These are phyloP conservation scores for Paratrypauchen microcephalus DNA, from an alignment of 2,797 vertebrate genomes.

Conservation along the genomic window DNA sequence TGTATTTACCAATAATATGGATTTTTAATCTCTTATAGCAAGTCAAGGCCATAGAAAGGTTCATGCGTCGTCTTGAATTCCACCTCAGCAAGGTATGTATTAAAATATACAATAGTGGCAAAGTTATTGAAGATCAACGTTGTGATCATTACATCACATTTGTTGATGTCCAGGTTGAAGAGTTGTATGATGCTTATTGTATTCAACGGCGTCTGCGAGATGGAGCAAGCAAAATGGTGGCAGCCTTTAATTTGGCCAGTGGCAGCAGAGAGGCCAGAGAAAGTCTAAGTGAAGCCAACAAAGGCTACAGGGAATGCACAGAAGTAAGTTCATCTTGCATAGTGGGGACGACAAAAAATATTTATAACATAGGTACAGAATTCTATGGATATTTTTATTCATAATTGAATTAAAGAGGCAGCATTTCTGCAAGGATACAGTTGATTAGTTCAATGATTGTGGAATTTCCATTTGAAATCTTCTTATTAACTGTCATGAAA, in stretches of 20 bases:
- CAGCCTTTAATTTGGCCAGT: conserved; percentile 88
- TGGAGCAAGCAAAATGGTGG: conserved; percentile 97
- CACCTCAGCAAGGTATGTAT: conserved; percentile 86
- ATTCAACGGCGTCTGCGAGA: conserved; percentile 93
- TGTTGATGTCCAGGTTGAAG: conserved; percentile 84
- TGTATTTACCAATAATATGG: not conserved
- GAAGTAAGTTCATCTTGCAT: conserved; percentile 78
- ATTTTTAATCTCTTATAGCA: conserved; percentile 74
- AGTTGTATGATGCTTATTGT: conserved; percentile 95
- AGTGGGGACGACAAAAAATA: not conserved
- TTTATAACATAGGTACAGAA: not conserved
- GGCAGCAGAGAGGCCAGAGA: conserved; percentile 94
- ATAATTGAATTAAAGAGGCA: too few relatives aligned
- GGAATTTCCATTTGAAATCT: too few relatives aligned
- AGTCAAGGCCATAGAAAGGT: conserved; percentile 93
- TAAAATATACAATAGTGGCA: not conserved
- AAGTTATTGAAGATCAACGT: not conserved
- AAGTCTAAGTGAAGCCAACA: conserved; percentile 94
- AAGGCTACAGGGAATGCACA: conserved; percentile 93
- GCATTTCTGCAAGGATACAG: too few relatives aligned
- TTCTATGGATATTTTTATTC: too few relatives aligned
- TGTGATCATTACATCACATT: not conserved
- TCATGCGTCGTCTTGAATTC: conserved; percentile 90
- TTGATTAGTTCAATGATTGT: too few relatives aligned
- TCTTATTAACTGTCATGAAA: too few relatives aligned